Percentiles rank a stretch among this genome's conserved stretches.
These are phyloP conservation scores for Scopus umbretta DNA, from an alignment of 2,113 vertebrate species.

Conservation along the genomic window DNA sequence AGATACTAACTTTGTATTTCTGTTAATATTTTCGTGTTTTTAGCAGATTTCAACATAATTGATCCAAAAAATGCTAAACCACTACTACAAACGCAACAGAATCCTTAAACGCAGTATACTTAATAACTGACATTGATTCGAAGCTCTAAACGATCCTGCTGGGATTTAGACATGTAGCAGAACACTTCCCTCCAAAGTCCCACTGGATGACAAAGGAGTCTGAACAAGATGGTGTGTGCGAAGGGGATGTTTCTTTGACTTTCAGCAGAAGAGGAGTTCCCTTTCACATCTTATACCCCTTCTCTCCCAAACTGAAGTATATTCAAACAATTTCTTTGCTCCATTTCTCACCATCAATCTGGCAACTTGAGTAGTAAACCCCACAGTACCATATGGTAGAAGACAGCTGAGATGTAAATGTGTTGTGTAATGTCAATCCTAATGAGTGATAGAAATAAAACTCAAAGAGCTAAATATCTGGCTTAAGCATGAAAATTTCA, in stretches of 20 bases:
- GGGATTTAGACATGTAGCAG: not conserved
- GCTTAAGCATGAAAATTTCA: not conserved
- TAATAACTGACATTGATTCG: not conserved
- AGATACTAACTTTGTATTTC: not conserved
- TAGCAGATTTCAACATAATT: not conserved
- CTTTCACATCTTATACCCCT: not conserved
- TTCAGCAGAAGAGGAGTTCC: not conserved
- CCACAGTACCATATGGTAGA: not conserved
- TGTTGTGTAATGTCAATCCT: slow-evolving; percentile 38
- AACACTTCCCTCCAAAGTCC: not conserved
- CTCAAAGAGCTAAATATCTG: slow-evolving; percentile 23
- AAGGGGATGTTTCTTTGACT: not conserved
- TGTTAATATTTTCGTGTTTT: not conserved
- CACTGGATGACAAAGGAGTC: not conserved
- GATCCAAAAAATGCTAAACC: not conserved
- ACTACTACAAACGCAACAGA: not conserved
- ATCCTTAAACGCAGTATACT: not conserved
- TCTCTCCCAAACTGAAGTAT: not conserved
- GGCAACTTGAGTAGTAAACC: slow-evolving; percentile 20
- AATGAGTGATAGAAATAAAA: slow-evolving; percentile 57
- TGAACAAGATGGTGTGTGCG: not conserved
- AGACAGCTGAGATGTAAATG: slow-evolving; percentile 22
- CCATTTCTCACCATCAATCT: slow-evolving; percentile 11
- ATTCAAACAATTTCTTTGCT: not conserved
- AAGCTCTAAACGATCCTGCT: not conserved